phyloP scores from a whole-genome alignment of 2,113 vertebrate genomes.

The Microcebus tavaratra region DNA sequence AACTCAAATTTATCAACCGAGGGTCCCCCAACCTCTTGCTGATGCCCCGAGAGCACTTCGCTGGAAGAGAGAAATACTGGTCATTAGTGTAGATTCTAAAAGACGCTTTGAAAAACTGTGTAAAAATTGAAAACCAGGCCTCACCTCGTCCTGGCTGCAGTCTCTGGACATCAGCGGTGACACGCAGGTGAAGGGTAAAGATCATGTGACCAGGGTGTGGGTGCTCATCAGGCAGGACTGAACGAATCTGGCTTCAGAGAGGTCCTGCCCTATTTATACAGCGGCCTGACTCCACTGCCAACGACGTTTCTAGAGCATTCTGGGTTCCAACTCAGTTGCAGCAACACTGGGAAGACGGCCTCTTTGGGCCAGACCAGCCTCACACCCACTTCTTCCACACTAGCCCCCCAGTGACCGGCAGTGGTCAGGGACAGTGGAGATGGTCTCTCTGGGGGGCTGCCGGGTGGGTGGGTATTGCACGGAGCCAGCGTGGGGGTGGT shows the following conservation, averaged over 20 bases:
- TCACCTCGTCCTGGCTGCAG: rapidly evolving
- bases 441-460: not conserved
- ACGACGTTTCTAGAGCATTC: not conserved
- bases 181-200: rapidly evolving
- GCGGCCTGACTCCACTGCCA: not conserved
- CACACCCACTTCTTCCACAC: not conserved
- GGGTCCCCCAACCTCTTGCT: too few relatives aligned
- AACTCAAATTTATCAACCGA: too few relatives aligned
- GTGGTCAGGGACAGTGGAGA: not conserved
- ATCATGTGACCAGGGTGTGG: rapidly evolving
- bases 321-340: not conserved
- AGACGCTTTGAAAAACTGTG: not conserved
- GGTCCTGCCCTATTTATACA: not conserved
- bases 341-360: not conserved
- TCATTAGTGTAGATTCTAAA: not conserved
- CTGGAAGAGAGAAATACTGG: not conserved
- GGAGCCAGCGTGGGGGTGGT: not conserved
- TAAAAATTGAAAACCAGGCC: not conserved
- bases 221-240: rapidly evolving
- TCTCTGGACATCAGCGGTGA: not conserved
- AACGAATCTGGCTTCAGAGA: not conserved
- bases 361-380: not conserved
- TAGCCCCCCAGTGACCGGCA: rapidly evolving
- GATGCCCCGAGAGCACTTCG: not conserved
- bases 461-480: not conserved